These are phyloP conservation scores for Aphidius ervi DNA, from an alignment of 1,140 invertebrate genomes.

Conservation along the genomic window DNA sequence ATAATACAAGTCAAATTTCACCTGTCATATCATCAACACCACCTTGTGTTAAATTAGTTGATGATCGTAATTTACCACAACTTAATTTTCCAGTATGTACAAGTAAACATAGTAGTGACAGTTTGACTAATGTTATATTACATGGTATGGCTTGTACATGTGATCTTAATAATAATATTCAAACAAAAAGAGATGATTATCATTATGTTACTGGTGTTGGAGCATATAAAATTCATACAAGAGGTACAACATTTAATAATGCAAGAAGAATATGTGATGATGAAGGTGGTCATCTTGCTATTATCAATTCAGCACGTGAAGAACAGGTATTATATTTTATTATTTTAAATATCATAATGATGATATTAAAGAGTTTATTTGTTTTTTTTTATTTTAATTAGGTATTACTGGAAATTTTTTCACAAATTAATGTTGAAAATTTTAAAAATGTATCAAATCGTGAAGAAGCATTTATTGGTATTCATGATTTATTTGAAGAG, in stretches of 20 bases:
- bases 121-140: slow-evolving; percentile 29
- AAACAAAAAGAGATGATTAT: slow-evolving; percentile 43
- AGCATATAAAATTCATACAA: slow-evolving; percentile 43
- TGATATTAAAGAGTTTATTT: neutral
- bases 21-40: neutral
- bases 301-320: slow-evolving; percentile 43
- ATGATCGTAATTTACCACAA: slow-evolving; percentile 14
- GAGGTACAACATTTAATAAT: slow-evolving; percentile 41
- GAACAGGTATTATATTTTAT: slow-evolving; percentile 27
- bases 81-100: slow-evolving; percentile 24
- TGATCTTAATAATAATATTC: slow-evolving; percentile 27
- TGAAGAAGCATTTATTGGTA: slow-evolving; percentile 40
- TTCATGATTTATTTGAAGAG: slow-evolving; percentile 46
- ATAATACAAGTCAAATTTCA: neutral
- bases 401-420: slow-evolving; percentile 43
- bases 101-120: slow-evolving; percentile 8
- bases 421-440: slow-evolving; percentile 25
- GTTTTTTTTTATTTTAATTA: slow-evolving; percentile 19
- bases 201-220: slow-evolving; percentile 36
- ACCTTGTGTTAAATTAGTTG: slow-evolving; percentile 7
- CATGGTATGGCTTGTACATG: slow-evolving; percentile 42
- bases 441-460: slow-evolving; percentile 34
- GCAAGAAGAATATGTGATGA: slow-evolving; percentile 44
- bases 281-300: slow-evolving; percentile 44
- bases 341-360: neutral